Base-by-base conservation (phyloP, 2,797 vertebrate genomes). In the Xenops minutus region DNA sequence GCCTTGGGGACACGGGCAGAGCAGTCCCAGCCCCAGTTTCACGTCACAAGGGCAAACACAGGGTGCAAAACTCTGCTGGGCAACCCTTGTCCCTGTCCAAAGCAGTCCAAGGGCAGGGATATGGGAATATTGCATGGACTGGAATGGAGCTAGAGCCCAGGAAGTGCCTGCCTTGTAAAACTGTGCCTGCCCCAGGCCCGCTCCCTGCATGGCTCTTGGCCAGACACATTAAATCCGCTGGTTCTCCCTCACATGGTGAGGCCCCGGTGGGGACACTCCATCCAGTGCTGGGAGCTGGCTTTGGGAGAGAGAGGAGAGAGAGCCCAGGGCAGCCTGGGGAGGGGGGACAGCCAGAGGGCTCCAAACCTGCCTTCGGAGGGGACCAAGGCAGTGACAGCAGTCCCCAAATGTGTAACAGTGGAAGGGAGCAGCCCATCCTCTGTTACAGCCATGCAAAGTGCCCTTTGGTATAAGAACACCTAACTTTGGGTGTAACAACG, bases 381-480 rank as follows among this genome's bases (percentile, higher is more conserved):
- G 19, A 21, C 26, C 7, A 3, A 34, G 46, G 71, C 46, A 20
- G 21, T 2, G 32, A 46, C 2, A 44, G 54, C 71, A 21, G 48
- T 0, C 34, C 13, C 82, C 58, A 21, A 12, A 20, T 1, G 41
- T 34, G 13, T 9, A 7, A 1, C 43, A 37, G 44, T 5, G 30
- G 30, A 54, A 54, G 52, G 52, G 32, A 73, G 43, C 85, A 76
- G 66, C 76, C 41, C n/a, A 46, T 21, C 61, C 51, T 26, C 30
- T 4, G 29, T 9, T 8, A 3, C 24, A 27, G 54, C 43, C 5
- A 0, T 2, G 10, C 15, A 2, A 6, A 62, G 36, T 3, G 0
- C 32, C 44, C 73, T 36, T n/a, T 48, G 72, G 7, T 37, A 37
- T 9, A 22, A 78, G 11, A 46, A 44, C 0, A 15, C 20, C 2